A percentile compares a stretch with the other conserved stretches of the same genome.
Conservation (phyloP, 1,140 invertebrate genomes). For the Tetramorium parvispinum region DNA sequence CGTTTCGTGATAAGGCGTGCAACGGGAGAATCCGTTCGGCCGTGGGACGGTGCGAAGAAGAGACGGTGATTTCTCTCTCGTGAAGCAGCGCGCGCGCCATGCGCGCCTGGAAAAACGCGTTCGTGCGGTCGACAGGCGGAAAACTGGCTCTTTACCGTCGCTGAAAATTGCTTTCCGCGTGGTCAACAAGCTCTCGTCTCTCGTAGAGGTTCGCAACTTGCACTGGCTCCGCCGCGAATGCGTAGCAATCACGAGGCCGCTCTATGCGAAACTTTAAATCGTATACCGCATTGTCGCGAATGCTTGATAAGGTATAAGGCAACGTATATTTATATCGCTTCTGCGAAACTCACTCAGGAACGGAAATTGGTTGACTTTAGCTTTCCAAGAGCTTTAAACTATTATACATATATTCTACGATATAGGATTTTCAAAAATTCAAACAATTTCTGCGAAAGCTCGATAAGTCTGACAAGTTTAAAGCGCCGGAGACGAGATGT, state of each 20-base stretch:
- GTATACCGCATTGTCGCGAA: not conserved
- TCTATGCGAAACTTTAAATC: not conserved
- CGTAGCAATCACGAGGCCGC: not conserved
- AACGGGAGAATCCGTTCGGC: constrained; percentile 14
- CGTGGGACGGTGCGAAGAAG: constrained; percentile 21
- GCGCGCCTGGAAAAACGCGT: constrained; percentile 41
- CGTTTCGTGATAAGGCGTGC: constrained; percentile 55
- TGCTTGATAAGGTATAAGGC: not conserved
- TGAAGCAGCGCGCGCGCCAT: not conserved
- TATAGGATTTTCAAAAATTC: not conserved
- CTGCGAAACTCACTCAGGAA: not conserved
- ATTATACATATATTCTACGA: not conserved
- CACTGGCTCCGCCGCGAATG: not conserved
- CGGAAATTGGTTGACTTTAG: not conserved
- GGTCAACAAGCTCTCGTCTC: constrained; percentile 1
- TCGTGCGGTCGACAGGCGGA: constrained; percentile 53
- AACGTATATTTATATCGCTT: not conserved
- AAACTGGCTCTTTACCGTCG: constrained; percentile 38
- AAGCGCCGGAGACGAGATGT: not conserved
- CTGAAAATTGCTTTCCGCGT: constrained; percentile 44
- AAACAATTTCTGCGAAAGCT: not conserved
- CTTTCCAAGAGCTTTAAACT: not conserved
- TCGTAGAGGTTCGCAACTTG: not conserved
- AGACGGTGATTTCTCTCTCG: constrained; percentile 19
- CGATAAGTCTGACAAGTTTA: not conserved